A percentile compares a stretch with the other conserved stretches of the same genome.
These are phyloP conservation scores for Mastomys natalensis DNA, from an alignment of 2,113 vertebrate species.

Conservation along the genomic window DNA sequence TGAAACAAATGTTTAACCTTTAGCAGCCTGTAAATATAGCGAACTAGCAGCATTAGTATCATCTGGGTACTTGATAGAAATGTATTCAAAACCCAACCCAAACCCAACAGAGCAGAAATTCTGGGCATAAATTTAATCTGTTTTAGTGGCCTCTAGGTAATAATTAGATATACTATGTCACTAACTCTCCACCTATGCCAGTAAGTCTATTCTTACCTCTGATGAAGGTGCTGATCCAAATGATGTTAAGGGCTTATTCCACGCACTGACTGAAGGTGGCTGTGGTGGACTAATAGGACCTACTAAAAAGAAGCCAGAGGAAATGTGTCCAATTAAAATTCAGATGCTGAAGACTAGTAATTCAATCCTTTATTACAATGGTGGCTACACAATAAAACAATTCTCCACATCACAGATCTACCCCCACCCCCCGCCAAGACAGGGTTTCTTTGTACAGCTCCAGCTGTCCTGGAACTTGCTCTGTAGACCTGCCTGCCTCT, in stretches of 20 bases:
- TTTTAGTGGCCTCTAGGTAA: neutral
- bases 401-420: neutral
- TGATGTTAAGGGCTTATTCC: conserved; percentile 98
- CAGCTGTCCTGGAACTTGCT: neutral
- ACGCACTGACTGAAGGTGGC: conserved; percentile 98
- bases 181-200: neutral
- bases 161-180: neutral
- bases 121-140: neutral
- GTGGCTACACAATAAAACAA: neutral
- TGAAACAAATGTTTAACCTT: conserved; percentile 7
- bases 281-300: conserved; percentile 98
- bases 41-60: neutral
- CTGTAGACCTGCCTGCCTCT: neutral
- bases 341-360: neutral
- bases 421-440: neutral
- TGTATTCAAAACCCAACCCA: neutral
- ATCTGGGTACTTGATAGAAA: neutral
- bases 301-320: conserved; percentile 88
- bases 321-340: conserved; percentile 10
- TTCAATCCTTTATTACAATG: neutral
- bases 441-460: neutral
- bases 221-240: conserved; percentile 92
- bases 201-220: conserved; percentile 89
- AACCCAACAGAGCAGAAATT: neutral
- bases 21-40: neutral